These are phyloP conservation scores for Peromyscus maniculatus DNA, from an alignment of 2,113 vertebrate genomes.

Conservation along the genomic window DNA sequence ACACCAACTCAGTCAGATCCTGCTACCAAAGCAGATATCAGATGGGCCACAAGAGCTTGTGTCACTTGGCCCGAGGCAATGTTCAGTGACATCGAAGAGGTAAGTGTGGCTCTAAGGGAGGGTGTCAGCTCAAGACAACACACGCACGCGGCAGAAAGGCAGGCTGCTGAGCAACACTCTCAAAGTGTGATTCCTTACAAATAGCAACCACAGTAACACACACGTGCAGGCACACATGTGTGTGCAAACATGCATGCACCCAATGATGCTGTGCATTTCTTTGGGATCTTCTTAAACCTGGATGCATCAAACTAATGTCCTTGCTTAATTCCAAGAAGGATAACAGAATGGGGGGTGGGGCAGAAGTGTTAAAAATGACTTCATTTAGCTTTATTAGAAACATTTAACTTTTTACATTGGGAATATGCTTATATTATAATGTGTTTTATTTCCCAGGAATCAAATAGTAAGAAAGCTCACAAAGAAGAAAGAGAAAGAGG, in stretches of 20 bases:
- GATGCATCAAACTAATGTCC: neutral
- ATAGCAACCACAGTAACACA: neutral
- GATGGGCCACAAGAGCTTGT: accelerated
- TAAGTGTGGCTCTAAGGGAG: accelerated
- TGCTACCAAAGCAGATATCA: neutral
- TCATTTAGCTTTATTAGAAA: neutral
- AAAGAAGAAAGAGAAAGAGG: neutral
- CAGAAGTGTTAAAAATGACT: neutral
- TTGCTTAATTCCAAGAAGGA: neutral
- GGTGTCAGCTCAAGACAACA: neutral
- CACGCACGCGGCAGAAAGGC: neutral
- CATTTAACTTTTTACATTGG: neutral
- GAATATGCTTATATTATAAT: neutral
- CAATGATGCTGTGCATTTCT: accelerated
- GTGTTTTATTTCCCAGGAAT: neutral
- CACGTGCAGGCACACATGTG: neutral
- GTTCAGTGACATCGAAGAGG: accelerated
- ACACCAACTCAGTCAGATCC: neutral
- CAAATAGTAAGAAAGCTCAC: neutral
- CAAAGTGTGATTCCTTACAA: neutral
- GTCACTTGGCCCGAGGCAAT: accelerated
- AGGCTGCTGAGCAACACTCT: accelerated
- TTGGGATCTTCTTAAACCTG: accelerated
- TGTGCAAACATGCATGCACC: too few species aligned
- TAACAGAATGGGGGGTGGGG: accelerated